These are phyloP conservation scores for Ophiothrix spiculata DNA, from an alignment of 35 echinoderm and acorn worm species.

Conservation along the genomic window DNA sequence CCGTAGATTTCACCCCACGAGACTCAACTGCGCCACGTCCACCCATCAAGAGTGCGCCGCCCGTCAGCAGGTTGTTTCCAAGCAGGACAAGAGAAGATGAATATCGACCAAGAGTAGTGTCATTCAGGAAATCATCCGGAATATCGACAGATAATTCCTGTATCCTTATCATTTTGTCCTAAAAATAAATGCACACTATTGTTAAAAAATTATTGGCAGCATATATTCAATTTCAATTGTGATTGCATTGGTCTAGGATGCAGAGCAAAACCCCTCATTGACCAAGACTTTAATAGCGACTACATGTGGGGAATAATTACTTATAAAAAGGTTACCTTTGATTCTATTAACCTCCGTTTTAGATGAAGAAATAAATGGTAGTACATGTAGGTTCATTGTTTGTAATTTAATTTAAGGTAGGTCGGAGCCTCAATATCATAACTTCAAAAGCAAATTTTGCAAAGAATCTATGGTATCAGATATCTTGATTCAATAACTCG, in stretches of 20 bases:
- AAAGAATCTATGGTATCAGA: too few relatives aligned
- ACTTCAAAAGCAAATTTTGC: too few relatives aligned
- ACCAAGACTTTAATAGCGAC: neutral
- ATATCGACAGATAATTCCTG: constrained; percentile 10
- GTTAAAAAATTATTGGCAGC: neutral
- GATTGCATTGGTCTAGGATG: neutral
- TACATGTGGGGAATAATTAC: too few relatives aligned
- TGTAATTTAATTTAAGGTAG: too few relatives aligned
- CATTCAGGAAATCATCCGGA: constrained; percentile 47
- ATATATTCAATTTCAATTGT: neutral
- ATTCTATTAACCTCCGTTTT: too few relatives aligned
- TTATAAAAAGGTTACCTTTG: too few relatives aligned
- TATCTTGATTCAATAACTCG: too few relatives aligned
- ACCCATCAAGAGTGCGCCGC: constrained; percentile 76
- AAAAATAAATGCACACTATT: neutral
- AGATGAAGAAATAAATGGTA: too few relatives aligned
- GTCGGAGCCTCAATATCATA: too few relatives aligned
- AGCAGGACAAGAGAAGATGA: constrained; percentile 60
- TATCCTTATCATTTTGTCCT: constrained; percentile 62
- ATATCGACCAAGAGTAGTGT: constrained; percentile 54
- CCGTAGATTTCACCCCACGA: constrained; percentile 43
- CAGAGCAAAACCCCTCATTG: neutral
- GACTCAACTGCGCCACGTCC: constrained; percentile 49
- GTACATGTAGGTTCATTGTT: too few relatives aligned
- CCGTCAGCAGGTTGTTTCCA: constrained; percentile 86